Percentiles rank a stretch among this genome's conserved stretches.
Conservation (phyloP, 2,888 invertebrate genomes). For the Drosophila affinis region DNA sequence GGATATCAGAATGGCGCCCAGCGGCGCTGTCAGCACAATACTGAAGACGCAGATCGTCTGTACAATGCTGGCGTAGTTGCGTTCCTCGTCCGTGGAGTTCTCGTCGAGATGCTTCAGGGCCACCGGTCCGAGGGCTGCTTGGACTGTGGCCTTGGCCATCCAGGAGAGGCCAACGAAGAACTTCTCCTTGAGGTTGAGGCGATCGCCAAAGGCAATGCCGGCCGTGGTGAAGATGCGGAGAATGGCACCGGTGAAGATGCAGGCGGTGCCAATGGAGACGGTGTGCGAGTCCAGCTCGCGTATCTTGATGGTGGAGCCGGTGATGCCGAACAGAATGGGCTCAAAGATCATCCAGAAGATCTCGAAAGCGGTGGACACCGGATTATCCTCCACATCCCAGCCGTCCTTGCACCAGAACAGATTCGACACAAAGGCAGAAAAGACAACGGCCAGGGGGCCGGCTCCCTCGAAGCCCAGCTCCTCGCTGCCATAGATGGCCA, state of each 20-base stretch:
- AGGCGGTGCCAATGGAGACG: conserved; percentile 89
- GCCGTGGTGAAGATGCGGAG: conserved; percentile 88
- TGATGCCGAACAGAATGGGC: conserved; percentile 96
- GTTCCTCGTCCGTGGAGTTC: conserved; percentile 84
- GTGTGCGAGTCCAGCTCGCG: conserved; percentile 88
- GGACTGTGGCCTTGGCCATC: conserved; percentile 99
- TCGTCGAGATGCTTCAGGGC: conserved; percentile 87
- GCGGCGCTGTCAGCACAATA: conserved; percentile 92
- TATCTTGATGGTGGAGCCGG: conserved; percentile 95
- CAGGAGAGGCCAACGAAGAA: conserved; percentile 95
- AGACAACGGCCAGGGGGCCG: conserved; percentile 92
- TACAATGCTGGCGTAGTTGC: conserved; percentile 88
- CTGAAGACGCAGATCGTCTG: conserved; percentile 92
- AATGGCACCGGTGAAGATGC: conserved; percentile 87
- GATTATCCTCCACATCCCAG: conserved; percentile 94
- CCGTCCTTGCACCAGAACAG: conserved; percentile 92
- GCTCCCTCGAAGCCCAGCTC: conserved; percentile 89
- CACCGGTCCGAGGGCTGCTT: conserved; percentile 93
- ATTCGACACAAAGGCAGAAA: conserved; percentile 92
- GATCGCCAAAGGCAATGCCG: conserved; percentile 89
- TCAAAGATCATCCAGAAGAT: conserved; percentile 98
- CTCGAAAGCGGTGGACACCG: conserved; percentile 93
- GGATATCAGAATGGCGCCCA: conserved; percentile 92
- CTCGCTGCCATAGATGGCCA: conserved; percentile 94
- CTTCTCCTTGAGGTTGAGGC: conserved; percentile 94